Evolutionary conservation across 2,113 vertebrate genomes (phyloP).

Genomic region (Eolophus roseicapilla): DNA sequence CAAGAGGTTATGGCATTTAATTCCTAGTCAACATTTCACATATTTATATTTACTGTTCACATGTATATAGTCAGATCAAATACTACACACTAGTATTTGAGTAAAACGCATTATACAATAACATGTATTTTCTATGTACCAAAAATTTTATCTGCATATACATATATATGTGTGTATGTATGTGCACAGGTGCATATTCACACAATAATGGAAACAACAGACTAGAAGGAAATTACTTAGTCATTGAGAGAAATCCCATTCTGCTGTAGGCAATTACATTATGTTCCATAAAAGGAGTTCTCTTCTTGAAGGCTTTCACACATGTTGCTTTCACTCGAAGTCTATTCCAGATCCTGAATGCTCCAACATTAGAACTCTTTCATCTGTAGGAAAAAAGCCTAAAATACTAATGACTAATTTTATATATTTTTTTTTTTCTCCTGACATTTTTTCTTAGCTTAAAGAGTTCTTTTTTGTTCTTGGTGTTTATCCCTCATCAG

Average conservation of each 20-base stretch:
- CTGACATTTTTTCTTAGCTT: neutral
- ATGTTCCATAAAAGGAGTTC: neutral
- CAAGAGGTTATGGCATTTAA: constrained; percentile 3
- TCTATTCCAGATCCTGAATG: neutral
- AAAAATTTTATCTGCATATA: neutral
- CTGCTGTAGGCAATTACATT: neutral
- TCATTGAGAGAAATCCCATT: neutral
- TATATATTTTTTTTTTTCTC: neutral
- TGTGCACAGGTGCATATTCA: neutral
- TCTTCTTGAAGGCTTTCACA: neutral
- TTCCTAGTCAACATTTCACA: neutral
- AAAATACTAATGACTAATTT: neutral
- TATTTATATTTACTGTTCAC: neutral
- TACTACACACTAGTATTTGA: neutral
- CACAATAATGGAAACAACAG: neutral
- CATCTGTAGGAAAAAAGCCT: neutral
- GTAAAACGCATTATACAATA: neutral
- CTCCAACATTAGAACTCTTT: neutral
- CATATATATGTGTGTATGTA: neutral
- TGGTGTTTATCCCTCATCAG: neutral
- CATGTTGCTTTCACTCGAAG: neutral
- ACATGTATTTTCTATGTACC: neutral
- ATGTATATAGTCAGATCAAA: neutral
- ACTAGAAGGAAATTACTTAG: neutral
- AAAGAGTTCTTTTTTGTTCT: neutral